Evolutionary conservation across 2,113 vertebrate genomes (phyloP).

Genomic region (Albula glossodonta): DNA sequence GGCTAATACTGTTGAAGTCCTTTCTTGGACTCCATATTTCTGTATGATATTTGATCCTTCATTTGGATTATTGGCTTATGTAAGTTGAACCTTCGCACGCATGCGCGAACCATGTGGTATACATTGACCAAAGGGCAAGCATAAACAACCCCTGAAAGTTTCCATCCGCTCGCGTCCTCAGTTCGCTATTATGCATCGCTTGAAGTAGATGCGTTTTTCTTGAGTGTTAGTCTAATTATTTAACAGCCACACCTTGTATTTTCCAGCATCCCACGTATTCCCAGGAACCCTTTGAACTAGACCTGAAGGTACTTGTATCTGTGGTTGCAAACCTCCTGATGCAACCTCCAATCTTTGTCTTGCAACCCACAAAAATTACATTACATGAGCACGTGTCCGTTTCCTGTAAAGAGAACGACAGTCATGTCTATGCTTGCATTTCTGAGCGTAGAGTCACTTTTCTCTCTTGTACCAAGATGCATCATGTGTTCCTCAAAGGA

Average conservation of each 20-base stretch:
- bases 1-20: background rate
- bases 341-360: background rate
- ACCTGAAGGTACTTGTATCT: background rate
- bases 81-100: too few relatives aligned
- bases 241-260: background rate
- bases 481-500: background rate
- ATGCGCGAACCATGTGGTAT: too few relatives aligned
- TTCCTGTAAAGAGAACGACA: background rate
- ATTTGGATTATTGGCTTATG: background rate
- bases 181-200: too few relatives aligned
- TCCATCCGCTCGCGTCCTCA: too few relatives aligned
- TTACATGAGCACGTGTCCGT: background rate
- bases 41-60: background rate
- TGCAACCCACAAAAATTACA: background rate
- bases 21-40: background rate
- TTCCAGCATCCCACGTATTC: background rate
- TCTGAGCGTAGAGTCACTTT: background rate
- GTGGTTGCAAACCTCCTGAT: background rate
- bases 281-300: background rate
- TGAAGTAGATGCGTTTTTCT: too few relatives aligned
- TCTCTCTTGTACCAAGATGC: background rate
- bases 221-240: too few relatives aligned
- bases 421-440: background rate
- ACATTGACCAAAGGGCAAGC: too few relatives aligned
- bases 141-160: too few relatives aligned